Evolutionary conservation across 2,888 invertebrate genomes (phyloP).

Genomic region (Nymphalis c-album): DNA sequence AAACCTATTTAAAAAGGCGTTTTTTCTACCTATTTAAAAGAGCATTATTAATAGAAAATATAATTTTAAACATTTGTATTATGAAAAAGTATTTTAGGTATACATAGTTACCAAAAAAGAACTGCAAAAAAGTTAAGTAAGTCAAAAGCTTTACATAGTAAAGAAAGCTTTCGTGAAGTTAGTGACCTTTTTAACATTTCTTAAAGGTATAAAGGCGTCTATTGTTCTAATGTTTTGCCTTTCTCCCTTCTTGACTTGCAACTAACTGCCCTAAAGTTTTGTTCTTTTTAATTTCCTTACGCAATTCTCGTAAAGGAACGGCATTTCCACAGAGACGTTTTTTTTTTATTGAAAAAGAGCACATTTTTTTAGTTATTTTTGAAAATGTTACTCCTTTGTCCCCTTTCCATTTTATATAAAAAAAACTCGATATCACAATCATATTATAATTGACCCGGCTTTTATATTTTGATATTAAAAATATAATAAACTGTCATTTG

Average conservation of each 20-base stretch:
- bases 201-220: slow-evolving; percentile 51
- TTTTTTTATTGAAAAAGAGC: no score
- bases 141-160: slow-evolving; percentile 21
- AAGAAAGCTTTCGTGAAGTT: slow-evolving; percentile 30
- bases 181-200: slow-evolving; percentile 40
- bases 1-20: no score
- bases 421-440: no score
- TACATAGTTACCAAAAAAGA: slow-evolving; percentile 27
- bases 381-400: no score
- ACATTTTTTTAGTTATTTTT: no score
- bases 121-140: slow-evolving; percentile 27
- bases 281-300: slow-evolving; percentile 36
- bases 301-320: neutral
- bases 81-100: neutral
- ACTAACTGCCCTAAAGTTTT: slow-evolving; percentile 18
- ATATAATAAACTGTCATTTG: no score
- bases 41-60: no score
- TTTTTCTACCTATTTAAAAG: no score
- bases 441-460: no score
- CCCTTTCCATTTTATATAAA: no score
- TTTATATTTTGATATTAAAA: no score
- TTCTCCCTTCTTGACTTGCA: slow-evolving; percentile 20
- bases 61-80: no score
- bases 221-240: slow-evolving; percentile 49
- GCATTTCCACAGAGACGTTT: neutral